phyloP scores from a whole-genome alignment of 2,888 invertebrate genomes.

The Meandrusa payeni region DNA sequence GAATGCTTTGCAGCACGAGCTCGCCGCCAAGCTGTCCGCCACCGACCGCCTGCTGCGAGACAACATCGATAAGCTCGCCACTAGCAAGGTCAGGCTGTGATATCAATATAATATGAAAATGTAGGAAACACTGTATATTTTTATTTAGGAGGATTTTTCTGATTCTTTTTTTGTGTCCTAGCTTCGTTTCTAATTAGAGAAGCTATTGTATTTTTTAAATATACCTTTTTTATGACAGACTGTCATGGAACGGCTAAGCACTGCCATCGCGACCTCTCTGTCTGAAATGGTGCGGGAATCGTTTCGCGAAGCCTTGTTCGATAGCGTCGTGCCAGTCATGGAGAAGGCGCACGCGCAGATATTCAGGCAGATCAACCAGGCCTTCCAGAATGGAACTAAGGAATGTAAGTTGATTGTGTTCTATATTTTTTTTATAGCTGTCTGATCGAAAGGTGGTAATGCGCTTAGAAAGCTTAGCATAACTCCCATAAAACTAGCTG shows the following conservation, averaged over 20 bases:
- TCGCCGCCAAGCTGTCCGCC: slow-evolving; percentile 85
- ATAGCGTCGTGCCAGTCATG: slow-evolving; percentile 90
- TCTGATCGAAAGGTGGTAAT: too few species aligned
- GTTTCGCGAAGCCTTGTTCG: slow-evolving; percentile 89
- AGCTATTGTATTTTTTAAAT: too few species aligned
- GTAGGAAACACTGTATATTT: too few species aligned
- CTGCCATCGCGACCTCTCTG: slow-evolving; percentile 84
- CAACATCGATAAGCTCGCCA: slow-evolving; percentile 89
- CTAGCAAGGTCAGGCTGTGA: slow-evolving; percentile 88
- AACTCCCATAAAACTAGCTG: too few species aligned
- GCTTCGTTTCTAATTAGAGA: too few species aligned
- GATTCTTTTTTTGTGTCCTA: too few species aligned
- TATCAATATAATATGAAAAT: too few species aligned
- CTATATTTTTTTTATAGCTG: too few species aligned
- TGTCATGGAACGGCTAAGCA: slow-evolving; percentile 87
- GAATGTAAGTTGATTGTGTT: slow-evolving; percentile 89
- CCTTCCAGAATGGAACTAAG: slow-evolving; percentile 92
- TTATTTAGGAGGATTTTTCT: too few species aligned
- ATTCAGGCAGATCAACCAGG: slow-evolving; percentile 93
- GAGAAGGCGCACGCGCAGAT: slow-evolving; percentile 92
- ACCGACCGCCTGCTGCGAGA: slow-evolving; percentile 89
- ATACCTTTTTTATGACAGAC: too few species aligned
- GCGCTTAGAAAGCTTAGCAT: too few species aligned
- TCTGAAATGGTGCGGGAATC: slow-evolving; percentile 87
- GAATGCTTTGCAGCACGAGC: slow-evolving; percentile 86